Percentiles rank a stretch among this genome's conserved stretches.
phyloP scores from a whole-genome alignment of 2,888 invertebrate genomes.

The Zeuzera pyrina region DNA sequence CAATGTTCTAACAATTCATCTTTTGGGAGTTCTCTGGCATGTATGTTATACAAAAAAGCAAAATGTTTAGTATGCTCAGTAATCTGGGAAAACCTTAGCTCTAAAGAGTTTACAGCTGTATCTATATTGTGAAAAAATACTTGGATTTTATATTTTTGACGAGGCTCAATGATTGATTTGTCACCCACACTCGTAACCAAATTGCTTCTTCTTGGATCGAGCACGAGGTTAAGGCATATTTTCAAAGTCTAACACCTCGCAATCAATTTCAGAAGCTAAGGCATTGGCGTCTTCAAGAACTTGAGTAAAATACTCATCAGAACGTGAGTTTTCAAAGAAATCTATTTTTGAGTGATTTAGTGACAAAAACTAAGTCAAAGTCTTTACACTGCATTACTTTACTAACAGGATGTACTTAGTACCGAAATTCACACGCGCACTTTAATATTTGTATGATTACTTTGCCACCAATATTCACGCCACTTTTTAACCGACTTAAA shows the following conservation, averaged over 20 bases:
- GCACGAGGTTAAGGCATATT: conserved; percentile 2
- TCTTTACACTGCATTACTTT: not conserved
- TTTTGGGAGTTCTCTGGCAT: conserved; percentile 3
- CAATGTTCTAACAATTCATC: conserved; percentile 1
- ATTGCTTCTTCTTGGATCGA: conserved; percentile 6
- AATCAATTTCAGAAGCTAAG: too few relatives aligned
- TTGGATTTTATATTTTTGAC: conserved; percentile 6
- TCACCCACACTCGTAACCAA: conserved; percentile 5
- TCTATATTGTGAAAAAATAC: conserved; percentile 8
- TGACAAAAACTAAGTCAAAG: conserved; percentile 6
- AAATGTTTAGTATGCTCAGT: conserved; percentile 5
- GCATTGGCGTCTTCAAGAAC: conserved; percentile 2
- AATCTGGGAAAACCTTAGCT: conserved; percentile 5
- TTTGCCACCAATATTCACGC: too few relatives aligned
- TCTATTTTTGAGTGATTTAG: conserved; percentile 6
- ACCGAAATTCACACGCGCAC: too few relatives aligned
- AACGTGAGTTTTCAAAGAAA: conserved; percentile 9
- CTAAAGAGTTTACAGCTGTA: conserved; percentile 4
- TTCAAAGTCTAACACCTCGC: too few relatives aligned
- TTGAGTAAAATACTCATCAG: conserved; percentile 5
- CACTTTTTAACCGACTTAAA: too few relatives aligned
- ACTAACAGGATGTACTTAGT: too few relatives aligned
- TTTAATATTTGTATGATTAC: too few relatives aligned
- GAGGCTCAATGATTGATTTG: conserved; percentile 7
- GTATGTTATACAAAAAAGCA: conserved; percentile 4